Conservation (phyloP, 2,888 invertebrate genomes). For the Folsomia candida region DNA sequence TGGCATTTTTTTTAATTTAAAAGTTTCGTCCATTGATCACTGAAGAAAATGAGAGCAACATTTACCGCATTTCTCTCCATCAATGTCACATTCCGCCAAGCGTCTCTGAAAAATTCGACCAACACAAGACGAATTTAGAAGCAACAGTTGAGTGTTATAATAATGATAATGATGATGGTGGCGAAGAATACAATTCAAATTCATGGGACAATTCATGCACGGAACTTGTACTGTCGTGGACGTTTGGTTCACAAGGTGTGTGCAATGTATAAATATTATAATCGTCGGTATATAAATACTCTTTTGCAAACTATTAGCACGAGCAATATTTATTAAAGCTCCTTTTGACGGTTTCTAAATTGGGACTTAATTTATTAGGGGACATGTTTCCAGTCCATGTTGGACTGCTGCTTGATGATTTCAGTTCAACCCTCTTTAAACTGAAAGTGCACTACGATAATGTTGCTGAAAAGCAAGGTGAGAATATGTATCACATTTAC, state of each 20-base stretch:
- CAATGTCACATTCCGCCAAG: conserved; percentile 61
- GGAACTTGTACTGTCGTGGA: conserved; percentile 76
- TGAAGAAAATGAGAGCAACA: conserved; percentile 61
- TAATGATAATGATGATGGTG: background rate
- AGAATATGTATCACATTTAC: background rate
- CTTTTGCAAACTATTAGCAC: too few relatives aligned
- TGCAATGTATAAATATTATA: too few relatives aligned
- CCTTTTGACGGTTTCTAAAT: conserved; percentile 4
- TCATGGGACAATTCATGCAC: conserved; percentile 70
- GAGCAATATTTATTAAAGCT: background rate
- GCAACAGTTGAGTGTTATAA: background rate
- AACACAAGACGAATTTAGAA: background rate
- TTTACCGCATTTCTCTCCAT: conserved; percentile 84
- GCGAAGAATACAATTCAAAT: background rate
- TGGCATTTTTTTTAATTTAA: conserved; percentile 36
- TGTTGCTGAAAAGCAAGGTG: conserved; percentile 50
- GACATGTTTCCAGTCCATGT: conserved; percentile 75
- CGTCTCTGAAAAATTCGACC: background rate
- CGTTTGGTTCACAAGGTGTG: conserved; percentile 75
- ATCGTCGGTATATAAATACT: too few relatives aligned
- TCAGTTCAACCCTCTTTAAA: conserved; percentile 78
- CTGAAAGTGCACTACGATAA: conserved; percentile 90
- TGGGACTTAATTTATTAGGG: conserved; percentile 57
- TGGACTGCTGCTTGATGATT: conserved; percentile 72
- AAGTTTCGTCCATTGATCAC: conserved; percentile 60